A percentile compares a stretch with the other conserved stretches of the same genome.
phyloP scores from a whole-genome alignment of 2,113 vertebrate species.

The Tauraco erythrolophus region DNA sequence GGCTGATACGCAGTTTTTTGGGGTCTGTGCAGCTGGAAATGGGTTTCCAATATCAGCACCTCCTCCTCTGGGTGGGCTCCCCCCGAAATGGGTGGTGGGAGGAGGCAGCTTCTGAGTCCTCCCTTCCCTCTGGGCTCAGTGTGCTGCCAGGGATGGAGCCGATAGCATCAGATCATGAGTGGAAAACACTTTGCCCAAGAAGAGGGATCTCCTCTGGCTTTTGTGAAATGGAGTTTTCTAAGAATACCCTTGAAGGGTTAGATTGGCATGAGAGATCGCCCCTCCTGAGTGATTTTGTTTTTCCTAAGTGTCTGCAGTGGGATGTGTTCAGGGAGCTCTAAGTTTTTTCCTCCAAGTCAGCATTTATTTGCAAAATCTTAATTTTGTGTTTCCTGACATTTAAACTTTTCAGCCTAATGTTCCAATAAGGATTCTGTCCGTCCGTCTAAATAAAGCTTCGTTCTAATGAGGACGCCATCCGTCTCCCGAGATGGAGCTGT shows the following conservation, averaged over 20 bases:
- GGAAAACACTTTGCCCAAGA: neutral
- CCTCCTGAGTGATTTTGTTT: neutral
- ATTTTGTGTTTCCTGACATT: constrained; percentile 57
- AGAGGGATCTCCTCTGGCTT: neutral
- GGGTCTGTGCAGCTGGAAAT: neutral
- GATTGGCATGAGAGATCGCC: neutral
- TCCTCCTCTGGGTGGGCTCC: neutral
- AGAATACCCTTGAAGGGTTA: neutral
- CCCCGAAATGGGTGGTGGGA: neutral
- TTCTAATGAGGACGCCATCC: constrained; percentile 62
- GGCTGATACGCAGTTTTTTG: neutral
- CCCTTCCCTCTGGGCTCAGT: neutral
- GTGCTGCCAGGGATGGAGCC: neutral
- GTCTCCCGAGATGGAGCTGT: constrained; percentile 7
- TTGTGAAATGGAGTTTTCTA: neutral
- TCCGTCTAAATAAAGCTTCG: constrained; percentile 42
- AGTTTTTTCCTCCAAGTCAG: neutral
- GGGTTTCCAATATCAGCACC: neutral
- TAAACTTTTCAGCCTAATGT: constrained; percentile 54
- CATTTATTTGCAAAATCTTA: constrained; percentile 56
- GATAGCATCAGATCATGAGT: neutral
- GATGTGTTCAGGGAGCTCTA: neutral
- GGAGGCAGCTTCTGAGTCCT: neutral
- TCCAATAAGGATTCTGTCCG: constrained; percentile 56
- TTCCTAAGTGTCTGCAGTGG: neutral